Conservation (phyloP, 2,113 vertebrate genomes). For the Hepsetus odoe region DNA sequence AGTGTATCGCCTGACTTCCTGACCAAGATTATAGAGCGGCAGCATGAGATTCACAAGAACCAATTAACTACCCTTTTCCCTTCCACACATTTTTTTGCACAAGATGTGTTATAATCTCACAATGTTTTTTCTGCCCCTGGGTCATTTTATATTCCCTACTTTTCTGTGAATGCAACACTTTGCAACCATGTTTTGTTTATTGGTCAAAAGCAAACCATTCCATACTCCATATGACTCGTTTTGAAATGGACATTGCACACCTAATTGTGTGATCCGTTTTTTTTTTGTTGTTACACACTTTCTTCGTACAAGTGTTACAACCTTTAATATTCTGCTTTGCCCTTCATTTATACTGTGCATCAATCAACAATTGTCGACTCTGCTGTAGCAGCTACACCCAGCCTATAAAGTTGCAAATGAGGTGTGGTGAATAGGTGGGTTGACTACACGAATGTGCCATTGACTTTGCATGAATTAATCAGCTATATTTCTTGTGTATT, state of each 20-base stretch:
- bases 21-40: slow-evolving; percentile 63
- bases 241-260: slow-evolving; percentile 21
- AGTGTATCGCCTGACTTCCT: slow-evolving; percentile 66
- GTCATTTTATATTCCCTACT: slow-evolving; percentile 30
- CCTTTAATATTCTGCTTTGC: no score
- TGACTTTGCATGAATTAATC: slow-evolving; percentile 68
- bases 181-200: slow-evolving; percentile 23
- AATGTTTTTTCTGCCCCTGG: not conserved
- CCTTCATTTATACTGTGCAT: no score
- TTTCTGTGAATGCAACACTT: slow-evolving; percentile 18
- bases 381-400: not conserved
- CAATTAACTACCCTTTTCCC: slow-evolving; percentile 45
- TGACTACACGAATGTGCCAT: slow-evolving; percentile 54
- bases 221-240: slow-evolving; percentile 43
- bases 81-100: slow-evolving; percentile 42
- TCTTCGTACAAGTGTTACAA: no score
- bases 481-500: slow-evolving; percentile 55
- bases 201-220: slow-evolving; percentile 41
- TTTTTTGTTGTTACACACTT: no score
- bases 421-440: slow-evolving; percentile 55
- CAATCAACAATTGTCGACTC: no score
- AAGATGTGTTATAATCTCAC: slow-evolving; percentile 14
- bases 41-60: slow-evolving; percentile 68
- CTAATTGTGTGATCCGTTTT: slow-evolving; percentile 4
- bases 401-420: not conserved